Evolutionary conservation across 2,113 vertebrate genomes (phyloP), one percentile per base, ranked within the genome.

Genomic region (Pristiophorus japonicus): DNA sequence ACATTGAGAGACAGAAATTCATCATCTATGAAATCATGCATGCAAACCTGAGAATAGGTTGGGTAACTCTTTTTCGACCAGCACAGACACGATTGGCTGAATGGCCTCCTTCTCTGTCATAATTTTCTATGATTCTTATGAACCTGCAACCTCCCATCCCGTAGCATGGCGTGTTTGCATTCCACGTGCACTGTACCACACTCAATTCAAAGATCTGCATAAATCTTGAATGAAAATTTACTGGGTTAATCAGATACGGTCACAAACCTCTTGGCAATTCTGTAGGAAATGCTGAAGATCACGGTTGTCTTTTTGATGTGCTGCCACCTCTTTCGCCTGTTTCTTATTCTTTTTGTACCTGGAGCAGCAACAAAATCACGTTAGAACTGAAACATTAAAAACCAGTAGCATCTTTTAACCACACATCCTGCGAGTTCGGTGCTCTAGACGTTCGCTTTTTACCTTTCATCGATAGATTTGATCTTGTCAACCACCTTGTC

Each of bases 281-380:
- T 99, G 99, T 92, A 99, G 97, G 97, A 99, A 99, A 96, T 98
- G 98, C 96, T 98, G 98, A 73, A 99, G 97, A 95, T 98, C 98
- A 0, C 98, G 97, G 97, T 99, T 99, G 96, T 99, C 98, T 96
- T 96, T 97, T 87, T 99, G 98, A 96, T 98, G 97, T 38, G 96
- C 96, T 0, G 97, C 97, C 2, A 97, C 98, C 94, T 99, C 98
- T 87, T 97, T 97, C 4, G 98, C 98, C 96, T 98, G 98, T 30
- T 97, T 96, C 1, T 95, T 87, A 55, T 99, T 98, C 0, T 97
- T 98, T 91, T 96, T 95, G 10, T 97, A 96, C 97, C 99, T 99
- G 96, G 94, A 95, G 95, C 90, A 95, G 47, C 96, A 96, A 95
- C 55, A 95, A 34, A 59, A 95, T 94, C 45, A 70, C 14, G 34